Conservation (phyloP, 2,113 vertebrate species). For the human region GRCh38 chr14:89416001-89416500, state of each 20-base stretch:
- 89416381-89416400: constrained; percentile 47
- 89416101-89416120: neutral
- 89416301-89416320: constrained; percentile 84
- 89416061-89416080: neutral
- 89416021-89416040: constrained; percentile 48
- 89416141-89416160: constrained; percentile 63
- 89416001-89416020: constrained; percentile 20
- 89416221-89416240: constrained; percentile 83
- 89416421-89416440: neutral
- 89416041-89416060: constrained; percentile 60
- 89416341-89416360: constrained; percentile 57
- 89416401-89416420: neutral
- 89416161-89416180: constrained; percentile 82
- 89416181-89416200: constrained; percentile 73
- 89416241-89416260: constrained; percentile 80
- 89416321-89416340: constrained; percentile 78
- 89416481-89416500: constrained; percentile 35
- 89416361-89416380: constrained; percentile 64
- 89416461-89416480: neutral
- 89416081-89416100: neutral
- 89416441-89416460: constrained; percentile 39
- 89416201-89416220: constrained; percentile 73
- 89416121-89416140: constrained; percentile 37
- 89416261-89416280: constrained; percentile 66
- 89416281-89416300: constrained; percentile 81